These are phyloP conservation scores for Chionoecetes opilio DNA, from an alignment of 1,140 invertebrate species.

Conservation along the genomic window DNA sequence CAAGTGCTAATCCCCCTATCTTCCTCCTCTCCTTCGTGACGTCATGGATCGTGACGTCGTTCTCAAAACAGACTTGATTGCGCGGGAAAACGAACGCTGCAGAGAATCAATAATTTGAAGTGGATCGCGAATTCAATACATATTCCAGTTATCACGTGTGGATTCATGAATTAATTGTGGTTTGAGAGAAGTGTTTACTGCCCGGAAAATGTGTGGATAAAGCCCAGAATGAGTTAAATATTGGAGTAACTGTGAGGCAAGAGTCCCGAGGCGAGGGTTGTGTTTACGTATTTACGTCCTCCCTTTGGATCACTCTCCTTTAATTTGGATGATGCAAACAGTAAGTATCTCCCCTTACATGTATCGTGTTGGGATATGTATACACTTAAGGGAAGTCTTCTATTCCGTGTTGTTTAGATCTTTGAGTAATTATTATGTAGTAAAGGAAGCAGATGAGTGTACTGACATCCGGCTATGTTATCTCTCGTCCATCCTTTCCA, in stretches of 20 bases:
- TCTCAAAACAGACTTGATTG: constrained; percentile 69
- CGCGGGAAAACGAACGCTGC: constrained; percentile 71
- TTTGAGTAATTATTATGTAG: neutral
- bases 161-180: constrained; percentile 45
- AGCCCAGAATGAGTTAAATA: neutral
- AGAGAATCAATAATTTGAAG: constrained; percentile 73
- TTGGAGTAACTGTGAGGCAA: neutral
- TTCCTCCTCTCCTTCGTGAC: too few species aligned
- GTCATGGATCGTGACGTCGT: constrained; percentile 57
- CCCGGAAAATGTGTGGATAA: neutral
- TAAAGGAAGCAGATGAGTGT: neutral
- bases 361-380: too few species aligned
- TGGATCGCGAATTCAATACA: constrained; percentile 59
- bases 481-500: neutral
- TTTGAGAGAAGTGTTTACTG: neutral
- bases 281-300: constrained; percentile 51
- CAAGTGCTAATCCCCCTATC: too few species aligned
- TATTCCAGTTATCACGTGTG: neutral
- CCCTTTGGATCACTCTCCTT: constrained; percentile 35
- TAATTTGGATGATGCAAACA: constrained; percentile 51
- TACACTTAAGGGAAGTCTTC: too few species aligned
- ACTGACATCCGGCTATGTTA: neutral
- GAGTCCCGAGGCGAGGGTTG: neutral
- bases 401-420: neutral
- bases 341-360: constrained; percentile 15